phyloP scores from a whole-genome alignment of 2,888 invertebrate species.

The Phaonia tiefii region DNA sequence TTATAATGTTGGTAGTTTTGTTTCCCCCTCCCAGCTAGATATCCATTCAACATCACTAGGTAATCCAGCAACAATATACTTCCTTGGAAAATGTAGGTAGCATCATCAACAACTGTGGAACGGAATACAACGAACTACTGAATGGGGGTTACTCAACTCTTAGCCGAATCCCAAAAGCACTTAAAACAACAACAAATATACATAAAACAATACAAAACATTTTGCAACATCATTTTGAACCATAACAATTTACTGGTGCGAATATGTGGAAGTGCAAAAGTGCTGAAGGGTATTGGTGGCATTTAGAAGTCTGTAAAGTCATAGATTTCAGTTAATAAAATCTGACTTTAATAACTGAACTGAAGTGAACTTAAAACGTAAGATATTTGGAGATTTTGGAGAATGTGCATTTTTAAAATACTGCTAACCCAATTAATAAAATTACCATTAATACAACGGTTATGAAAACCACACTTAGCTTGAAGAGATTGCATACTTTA shows the following conservation, averaged over 20 bases:
- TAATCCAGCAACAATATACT: conserved; percentile 50
- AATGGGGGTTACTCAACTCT: not conserved
- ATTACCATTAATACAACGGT: too few species aligned
- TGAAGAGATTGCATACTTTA: too few species aligned
- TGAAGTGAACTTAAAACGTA: too few species aligned
- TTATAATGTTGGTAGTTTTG: not conserved
- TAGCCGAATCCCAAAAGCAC: conserved; percentile 14
- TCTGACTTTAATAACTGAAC: conserved; percentile 1
- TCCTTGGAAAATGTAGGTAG: conserved; percentile 32
- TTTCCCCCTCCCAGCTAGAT: not conserved
- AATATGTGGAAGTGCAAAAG: not conserved
- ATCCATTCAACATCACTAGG: conserved; percentile 15
- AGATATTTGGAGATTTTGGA: too few species aligned
- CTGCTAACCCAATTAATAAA: too few species aligned
- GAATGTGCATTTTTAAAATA: too few species aligned
- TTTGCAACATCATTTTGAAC: conserved; percentile 46
- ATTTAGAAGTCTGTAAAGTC: conserved; percentile 44
- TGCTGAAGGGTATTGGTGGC: not conserved
- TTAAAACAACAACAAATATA: conserved; percentile 15
- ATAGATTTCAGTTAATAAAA: conserved; percentile 57
- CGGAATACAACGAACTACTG: not conserved
- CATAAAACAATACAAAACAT: conserved; percentile 8
- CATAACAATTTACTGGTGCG: conserved; percentile 9
- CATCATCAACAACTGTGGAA: conserved; percentile 6
- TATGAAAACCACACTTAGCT: too few species aligned